Evolutionary conservation across 2,888 invertebrate genomes (phyloP).

Genomic region (Chrysomela aeneicollis): DNA sequence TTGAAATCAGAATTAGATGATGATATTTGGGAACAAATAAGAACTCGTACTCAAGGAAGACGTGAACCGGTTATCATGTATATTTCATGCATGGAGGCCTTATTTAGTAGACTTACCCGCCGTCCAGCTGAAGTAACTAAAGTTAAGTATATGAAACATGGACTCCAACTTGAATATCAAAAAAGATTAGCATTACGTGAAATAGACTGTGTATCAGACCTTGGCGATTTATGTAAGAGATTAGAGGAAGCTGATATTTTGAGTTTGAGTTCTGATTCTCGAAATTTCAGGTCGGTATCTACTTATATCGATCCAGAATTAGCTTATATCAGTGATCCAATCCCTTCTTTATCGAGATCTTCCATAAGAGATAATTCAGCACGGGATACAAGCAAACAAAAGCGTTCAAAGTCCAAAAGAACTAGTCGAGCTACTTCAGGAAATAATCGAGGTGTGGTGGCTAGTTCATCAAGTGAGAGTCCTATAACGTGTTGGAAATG

Average conservation of each 20-base stretch:
- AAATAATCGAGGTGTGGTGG: background rate
- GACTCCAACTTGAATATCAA: constrained; percentile 13
- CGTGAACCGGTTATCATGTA: constrained; percentile 20
- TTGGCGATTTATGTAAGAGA: constrained; percentile 17
- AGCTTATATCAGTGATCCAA: no score
- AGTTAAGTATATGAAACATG: constrained; percentile 17
- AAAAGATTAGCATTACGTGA: constrained; percentile 20
- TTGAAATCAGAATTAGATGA: constrained; percentile 16
- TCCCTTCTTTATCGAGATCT: background rate
- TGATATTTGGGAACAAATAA: constrained; percentile 23
- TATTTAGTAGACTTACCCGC: constrained; percentile 19
- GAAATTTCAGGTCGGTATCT: background rate
- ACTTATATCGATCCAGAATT: no score
- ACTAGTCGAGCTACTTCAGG: background rate
- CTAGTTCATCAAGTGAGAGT: background rate
- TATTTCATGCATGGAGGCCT: constrained; percentile 14
- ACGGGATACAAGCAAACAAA: background rate
- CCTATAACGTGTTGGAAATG: background rate
- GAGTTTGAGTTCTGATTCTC: background rate
- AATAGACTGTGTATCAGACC: constrained; percentile 9
- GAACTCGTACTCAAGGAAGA: constrained; percentile 12
- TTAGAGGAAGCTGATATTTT: constrained; percentile 21
- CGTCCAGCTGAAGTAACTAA: constrained; percentile 15
- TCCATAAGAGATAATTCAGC: background rate
- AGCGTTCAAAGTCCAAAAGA: background rate